phyloP scores from a whole-genome alignment of 2,113 vertebrate species.

The Cyanocitta stelleri region DNA sequence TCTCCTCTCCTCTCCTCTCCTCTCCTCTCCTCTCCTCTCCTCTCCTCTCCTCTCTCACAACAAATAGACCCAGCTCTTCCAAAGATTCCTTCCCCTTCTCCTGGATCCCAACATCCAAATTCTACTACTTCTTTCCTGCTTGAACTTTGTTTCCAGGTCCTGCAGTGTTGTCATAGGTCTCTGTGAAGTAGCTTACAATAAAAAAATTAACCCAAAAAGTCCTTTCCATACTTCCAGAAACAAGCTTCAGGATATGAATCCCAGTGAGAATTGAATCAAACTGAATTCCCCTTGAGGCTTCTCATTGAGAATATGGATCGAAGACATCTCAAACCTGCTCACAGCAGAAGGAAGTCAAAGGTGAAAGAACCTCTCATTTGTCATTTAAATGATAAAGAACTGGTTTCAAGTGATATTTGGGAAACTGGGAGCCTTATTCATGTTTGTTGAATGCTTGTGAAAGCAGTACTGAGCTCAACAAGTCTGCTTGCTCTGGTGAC shows the following conservation, averaged over 20 bases:
- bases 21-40: too few species aligned
- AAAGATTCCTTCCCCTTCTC: neutral
- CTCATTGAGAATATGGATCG: fast-evolving
- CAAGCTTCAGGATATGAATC: neutral
- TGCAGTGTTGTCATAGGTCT: neutral
- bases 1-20: too few species aligned
- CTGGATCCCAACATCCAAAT: neutral
- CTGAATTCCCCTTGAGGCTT: neutral
- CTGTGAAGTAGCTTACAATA: neutral
- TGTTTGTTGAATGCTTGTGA: neutral
- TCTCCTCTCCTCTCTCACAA: too few species aligned
- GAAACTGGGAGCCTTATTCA: neutral
- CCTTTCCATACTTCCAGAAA: neutral
- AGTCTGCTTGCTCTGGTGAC: neutral
- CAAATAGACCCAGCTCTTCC: neutral
- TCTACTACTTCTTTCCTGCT: neutral
- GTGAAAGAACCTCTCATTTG: neutral
- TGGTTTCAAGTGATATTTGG: neutral
- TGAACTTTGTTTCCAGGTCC: neutral
- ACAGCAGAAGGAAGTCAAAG: neutral
- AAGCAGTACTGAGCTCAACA: neutral
- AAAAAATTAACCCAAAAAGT: fast-evolving
- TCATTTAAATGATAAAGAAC: neutral
- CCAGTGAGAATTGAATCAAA: neutral
- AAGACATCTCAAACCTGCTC: neutral